These are phyloP conservation scores for Hycleus phaleratus DNA, from an alignment of 1,140 invertebrate species.

Conservation along the genomic window DNA sequence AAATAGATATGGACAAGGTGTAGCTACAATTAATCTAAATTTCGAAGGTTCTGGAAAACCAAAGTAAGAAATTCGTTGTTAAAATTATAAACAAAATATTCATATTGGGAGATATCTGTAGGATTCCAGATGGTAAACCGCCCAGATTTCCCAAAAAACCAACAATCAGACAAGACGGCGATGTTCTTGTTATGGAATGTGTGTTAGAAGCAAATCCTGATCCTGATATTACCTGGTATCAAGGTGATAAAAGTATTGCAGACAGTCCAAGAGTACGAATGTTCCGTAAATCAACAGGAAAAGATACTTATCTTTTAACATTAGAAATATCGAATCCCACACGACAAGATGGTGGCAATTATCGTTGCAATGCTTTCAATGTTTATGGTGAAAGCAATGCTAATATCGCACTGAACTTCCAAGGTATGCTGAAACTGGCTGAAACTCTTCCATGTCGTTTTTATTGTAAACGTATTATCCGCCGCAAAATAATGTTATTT, in stretches of 20 bases:
- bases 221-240: constrained; percentile 93
- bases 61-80: constrained; percentile 56
- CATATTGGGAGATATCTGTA: constrained; percentile 39
- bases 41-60: constrained; percentile 83
- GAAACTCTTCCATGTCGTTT: background rate
- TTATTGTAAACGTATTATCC: no score
- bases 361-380: constrained; percentile 98
- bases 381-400: constrained; percentile 98
- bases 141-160: constrained; percentile 96
- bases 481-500: constrained; percentile 19
- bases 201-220: constrained; percentile 88
- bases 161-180: constrained; percentile 90
- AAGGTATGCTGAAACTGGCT: constrained; percentile 63
- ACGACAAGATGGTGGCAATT: constrained; percentile 92
- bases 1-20: constrained; percentile 86
- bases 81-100: constrained; percentile 1
- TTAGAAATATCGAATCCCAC: constrained; percentile 91
- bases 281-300: constrained; percentile 73
- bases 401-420: constrained; percentile 98
- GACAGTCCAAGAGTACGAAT: constrained; percentile 79
- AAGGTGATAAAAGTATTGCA: constrained; percentile 72
- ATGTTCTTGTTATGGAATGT: constrained; percentile 92
- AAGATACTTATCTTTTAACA: constrained; percentile 84
- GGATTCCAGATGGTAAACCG: constrained; percentile 90
- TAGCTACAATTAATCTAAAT: constrained; percentile 92